These are phyloP conservation scores for Lophochroa leadbeateri DNA, from an alignment of 2,113 vertebrate species.

Conservation along the genomic window DNA sequence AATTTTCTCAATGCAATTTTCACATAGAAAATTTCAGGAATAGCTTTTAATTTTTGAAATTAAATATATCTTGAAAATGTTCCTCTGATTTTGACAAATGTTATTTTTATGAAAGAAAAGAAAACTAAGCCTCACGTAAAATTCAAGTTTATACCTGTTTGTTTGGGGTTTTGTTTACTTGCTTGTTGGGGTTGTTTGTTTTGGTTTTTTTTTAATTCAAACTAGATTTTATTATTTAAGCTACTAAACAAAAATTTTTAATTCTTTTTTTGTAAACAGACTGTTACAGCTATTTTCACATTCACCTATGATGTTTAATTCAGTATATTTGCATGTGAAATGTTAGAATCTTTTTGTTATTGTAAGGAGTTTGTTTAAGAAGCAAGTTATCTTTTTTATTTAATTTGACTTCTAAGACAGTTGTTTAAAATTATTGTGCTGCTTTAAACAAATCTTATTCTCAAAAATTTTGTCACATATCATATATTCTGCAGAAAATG, in stretches of 20 bases:
- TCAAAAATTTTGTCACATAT: constrained; percentile 13
- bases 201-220: not conserved
- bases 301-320: not conserved
- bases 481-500: constrained; percentile 55
- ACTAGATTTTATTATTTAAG: not conserved
- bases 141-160: not conserved
- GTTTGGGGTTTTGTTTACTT: not conserved
- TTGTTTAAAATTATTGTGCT: constrained; percentile 24
- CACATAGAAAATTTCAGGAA: not conserved
- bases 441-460: not conserved
- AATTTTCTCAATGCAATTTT: not conserved
- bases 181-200: not conserved
- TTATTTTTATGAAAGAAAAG: not conserved
- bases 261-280: not conserved
- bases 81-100: not conserved
- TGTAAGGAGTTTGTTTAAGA: constrained; percentile 19
- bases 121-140: not conserved
- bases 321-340: not conserved
- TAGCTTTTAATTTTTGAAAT: not conserved
- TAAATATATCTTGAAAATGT: not conserved
- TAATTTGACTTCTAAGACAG: not conserved
- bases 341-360: not conserved
- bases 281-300: not conserved
- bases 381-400: not conserved
- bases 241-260: not conserved